Percentiles rank a stretch among this genome's conserved stretches.
Conservation (phyloP, 2,888 invertebrate genomes). For the Catocala nupta region DNA sequence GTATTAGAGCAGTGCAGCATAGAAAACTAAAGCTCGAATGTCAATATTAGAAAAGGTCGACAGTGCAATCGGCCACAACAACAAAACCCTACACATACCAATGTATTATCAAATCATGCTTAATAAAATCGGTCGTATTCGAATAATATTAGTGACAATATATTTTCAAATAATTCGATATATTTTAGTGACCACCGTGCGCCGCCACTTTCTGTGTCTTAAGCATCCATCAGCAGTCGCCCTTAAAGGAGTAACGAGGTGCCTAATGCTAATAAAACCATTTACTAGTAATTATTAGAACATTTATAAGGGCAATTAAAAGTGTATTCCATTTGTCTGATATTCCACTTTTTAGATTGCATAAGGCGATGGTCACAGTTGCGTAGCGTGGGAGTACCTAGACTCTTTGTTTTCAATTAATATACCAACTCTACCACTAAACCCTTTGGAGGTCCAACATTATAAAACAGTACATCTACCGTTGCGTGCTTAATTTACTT, state of each 20-base stretch:
- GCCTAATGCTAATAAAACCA: background rate
- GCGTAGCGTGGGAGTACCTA: constrained; percentile 63
- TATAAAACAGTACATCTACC: background rate
- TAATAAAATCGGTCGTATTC: too few species aligned
- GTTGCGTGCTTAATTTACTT: constrained; percentile 8
- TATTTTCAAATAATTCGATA: too few species aligned
- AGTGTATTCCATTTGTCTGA: constrained; percentile 30
- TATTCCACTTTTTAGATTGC: constrained; percentile 52
- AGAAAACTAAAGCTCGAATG: too few species aligned
- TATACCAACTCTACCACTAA: constrained; percentile 27
- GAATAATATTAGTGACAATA: too few species aligned
- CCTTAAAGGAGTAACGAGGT: background rate
- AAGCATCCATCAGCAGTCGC: background rate
- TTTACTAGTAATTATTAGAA: background rate
- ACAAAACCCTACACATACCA: too few species aligned
- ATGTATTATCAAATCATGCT: too few species aligned
- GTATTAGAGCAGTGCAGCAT: too few species aligned
- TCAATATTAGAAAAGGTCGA: too few species aligned
- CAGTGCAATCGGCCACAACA: too few species aligned
- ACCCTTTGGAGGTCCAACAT: background rate
- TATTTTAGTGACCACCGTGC: too few species aligned
- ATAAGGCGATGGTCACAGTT: constrained; percentile 66
- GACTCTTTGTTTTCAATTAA: constrained; percentile 56
- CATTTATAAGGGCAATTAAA: background rate
- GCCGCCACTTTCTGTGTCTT: too few species aligned